These are phyloP conservation scores for Onychostruthus taczanowskii DNA, from an alignment of 2,113 vertebrate species.

Conservation along the genomic window DNA sequence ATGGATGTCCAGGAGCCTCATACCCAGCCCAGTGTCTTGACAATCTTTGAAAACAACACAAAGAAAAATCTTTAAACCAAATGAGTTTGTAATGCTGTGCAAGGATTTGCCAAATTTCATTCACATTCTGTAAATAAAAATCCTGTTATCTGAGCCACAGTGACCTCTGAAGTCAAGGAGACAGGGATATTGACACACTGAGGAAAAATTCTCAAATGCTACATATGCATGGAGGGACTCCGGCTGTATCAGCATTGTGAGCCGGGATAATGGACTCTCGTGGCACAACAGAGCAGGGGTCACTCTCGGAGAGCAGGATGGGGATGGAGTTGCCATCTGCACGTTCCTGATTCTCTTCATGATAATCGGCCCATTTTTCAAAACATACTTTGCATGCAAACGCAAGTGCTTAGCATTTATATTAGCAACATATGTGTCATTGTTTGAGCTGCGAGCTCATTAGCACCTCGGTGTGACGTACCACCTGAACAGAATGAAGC, in stretches of 20 bases:
- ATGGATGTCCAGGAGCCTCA: not conserved
- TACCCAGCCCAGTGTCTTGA: not conserved
- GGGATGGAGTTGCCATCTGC: conserved; percentile 19
- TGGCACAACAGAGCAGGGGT: not conserved
- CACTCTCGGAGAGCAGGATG: not conserved
- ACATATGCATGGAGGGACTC: not conserved
- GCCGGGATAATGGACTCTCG: not conserved
- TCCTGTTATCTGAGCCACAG: not conserved
- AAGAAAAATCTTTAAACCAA: not conserved
- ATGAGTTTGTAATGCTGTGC: not conserved
- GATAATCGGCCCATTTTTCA: not conserved
- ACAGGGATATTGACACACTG: not conserved
- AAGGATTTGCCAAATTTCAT: not conserved
- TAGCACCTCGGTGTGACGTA: not conserved
- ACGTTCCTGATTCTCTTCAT: not conserved
- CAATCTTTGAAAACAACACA: not conserved
- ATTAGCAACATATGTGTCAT: conserved; percentile 6
- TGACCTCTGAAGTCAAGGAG: not conserved
- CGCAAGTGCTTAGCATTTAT: not conserved
- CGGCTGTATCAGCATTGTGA: not conserved
- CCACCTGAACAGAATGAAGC: not conserved
- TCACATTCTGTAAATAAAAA: not conserved
- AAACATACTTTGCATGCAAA: not conserved
- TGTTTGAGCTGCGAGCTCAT: conserved; percentile 2
- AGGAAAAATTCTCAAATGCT: not conserved